Conservation (phyloP, 2,797 vertebrate species). For the Pseudochaenichthys georgianus region DNA sequence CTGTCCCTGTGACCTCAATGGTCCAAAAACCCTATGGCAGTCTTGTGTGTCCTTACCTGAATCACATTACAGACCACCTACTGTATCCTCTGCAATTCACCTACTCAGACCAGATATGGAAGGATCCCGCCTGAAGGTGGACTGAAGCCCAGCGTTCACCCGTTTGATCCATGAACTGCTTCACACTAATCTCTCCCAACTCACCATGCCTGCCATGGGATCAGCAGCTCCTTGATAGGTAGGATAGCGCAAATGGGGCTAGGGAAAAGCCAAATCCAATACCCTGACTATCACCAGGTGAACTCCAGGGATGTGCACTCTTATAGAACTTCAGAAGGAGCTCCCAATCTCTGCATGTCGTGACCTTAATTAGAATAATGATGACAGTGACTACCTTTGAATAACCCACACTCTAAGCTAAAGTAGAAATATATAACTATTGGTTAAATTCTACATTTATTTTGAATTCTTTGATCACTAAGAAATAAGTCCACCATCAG, state of each 20-base stretch:
- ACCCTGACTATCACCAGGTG: slow-evolving; percentile 19
- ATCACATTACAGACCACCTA: slow-evolving; percentile 30
- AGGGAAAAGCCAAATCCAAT: slow-evolving; percentile 30
- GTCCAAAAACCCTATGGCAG: slow-evolving; percentile 23
- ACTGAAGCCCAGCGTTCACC: slow-evolving; percentile 36
- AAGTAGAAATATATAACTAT: slow-evolving; percentile 12
- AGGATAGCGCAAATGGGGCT: slow-evolving; percentile 24
- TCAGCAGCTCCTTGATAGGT: slow-evolving; percentile 35
- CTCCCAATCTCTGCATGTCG: not conserved
- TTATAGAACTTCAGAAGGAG: slow-evolving; percentile 10
- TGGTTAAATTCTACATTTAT: not conserved
- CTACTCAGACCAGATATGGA: slow-evolving; percentile 35
- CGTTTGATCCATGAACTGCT: slow-evolving; percentile 47
- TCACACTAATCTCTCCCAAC: slow-evolving; percentile 31
- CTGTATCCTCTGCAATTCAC: slow-evolving; percentile 32
- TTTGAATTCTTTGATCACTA: too few relatives aligned
- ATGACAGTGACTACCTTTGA: not conserved
- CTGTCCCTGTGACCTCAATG: slow-evolving; percentile 30
- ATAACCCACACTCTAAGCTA: not conserved
- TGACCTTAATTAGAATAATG: slow-evolving; percentile 6
- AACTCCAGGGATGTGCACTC: not conserved
- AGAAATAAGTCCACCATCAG: too few relatives aligned
- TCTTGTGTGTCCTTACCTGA: slow-evolving; percentile 31
- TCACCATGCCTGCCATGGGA: slow-evolving; percentile 38
- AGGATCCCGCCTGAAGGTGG: slow-evolving; percentile 34